Conservation (phyloP, 2,797 vertebrate species). For the Acanthornis magna region DNA sequence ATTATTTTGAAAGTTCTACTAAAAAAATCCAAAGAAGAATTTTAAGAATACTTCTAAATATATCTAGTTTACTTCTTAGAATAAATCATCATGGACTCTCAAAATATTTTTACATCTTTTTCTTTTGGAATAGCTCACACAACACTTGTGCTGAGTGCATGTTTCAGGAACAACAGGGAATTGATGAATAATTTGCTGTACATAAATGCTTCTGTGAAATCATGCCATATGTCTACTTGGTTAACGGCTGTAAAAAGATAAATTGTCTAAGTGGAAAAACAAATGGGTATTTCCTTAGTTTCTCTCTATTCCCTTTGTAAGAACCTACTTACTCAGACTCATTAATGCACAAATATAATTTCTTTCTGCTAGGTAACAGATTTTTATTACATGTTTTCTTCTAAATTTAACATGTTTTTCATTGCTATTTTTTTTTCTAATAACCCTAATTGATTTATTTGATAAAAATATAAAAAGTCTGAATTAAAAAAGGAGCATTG, state of each 20-base stretch:
- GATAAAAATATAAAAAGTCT: background rate
- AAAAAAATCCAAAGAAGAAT: background rate
- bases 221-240: background rate
- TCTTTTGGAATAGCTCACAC: background rate
- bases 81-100: background rate
- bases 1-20: background rate
- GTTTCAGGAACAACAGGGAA: background rate
- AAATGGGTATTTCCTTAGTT: background rate
- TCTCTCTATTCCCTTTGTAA: background rate
- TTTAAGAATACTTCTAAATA: background rate
- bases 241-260: background rate
- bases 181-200: background rate
- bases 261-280: background rate
- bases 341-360: background rate
- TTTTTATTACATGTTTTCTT: background rate
- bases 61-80: background rate
- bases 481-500: background rate
- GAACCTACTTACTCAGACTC: background rate
- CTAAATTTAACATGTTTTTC: background rate
- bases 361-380: background rate
- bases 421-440: background rate
- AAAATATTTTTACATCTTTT: background rate
- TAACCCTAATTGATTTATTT: background rate
- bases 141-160: background rate
- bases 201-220: background rate